phyloP scores from a whole-genome alignment of 2,888 invertebrate genomes.

The Aleiodes testaceus region DNA sequence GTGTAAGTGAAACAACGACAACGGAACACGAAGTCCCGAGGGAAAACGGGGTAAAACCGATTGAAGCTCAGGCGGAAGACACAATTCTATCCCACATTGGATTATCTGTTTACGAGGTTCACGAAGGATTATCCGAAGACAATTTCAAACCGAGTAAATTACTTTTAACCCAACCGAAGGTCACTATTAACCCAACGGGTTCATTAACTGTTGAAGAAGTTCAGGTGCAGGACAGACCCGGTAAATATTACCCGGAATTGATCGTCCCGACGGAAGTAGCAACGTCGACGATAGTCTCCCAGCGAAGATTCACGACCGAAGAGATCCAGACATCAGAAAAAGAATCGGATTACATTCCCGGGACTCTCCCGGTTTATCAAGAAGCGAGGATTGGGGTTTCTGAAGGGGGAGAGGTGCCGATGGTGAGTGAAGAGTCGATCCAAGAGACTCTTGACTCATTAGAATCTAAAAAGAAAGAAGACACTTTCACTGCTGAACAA shows the following conservation, averaged over 20 bases:
- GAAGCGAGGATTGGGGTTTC: constrained; percentile 77
- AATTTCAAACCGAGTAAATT: constrained; percentile 75
- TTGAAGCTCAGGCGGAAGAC: constrained; percentile 76
- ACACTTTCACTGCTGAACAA: constrained; percentile 61
- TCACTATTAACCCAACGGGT: constrained; percentile 79
- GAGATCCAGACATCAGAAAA: constrained; percentile 81
- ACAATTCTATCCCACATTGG: constrained; percentile 78
- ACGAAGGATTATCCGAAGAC: constrained; percentile 78
- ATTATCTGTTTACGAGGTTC: constrained; percentile 79
- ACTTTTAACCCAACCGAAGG: constrained; percentile 75
- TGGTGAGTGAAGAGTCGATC: constrained; percentile 75
- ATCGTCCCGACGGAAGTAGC: constrained; percentile 87
- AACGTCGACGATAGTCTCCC: constrained; percentile 78
- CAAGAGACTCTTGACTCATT: constrained; percentile 82
- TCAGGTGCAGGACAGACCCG: constrained; percentile 81
- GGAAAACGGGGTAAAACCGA: constrained; percentile 72
- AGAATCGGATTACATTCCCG: constrained; percentile 78
- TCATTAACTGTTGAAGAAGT: constrained; percentile 81
- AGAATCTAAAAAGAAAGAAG: constrained; percentile 59
- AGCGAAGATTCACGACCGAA: constrained; percentile 79
- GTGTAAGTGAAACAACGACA: constrained; percentile 78
- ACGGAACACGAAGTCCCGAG: constrained; percentile 79
- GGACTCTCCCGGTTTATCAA: constrained; percentile 78
- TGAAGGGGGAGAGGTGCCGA: constrained; percentile 76
- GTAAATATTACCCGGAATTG: constrained; percentile 85